Conservation (phyloP, 2,113 vertebrate species). For the Solea solea region DNA sequence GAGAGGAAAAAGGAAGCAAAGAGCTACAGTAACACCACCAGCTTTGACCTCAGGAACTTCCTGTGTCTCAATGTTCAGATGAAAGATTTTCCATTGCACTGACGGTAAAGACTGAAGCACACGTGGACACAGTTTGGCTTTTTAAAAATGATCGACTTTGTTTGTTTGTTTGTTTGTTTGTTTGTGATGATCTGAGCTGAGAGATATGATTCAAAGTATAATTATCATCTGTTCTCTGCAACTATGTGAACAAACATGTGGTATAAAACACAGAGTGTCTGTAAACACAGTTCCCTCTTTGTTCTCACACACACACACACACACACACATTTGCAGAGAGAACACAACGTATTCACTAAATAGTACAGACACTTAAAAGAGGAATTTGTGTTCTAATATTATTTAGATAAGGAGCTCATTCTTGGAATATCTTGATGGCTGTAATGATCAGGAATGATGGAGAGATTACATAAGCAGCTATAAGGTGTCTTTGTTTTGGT, state of each 20-base stretch:
- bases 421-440: neutral
- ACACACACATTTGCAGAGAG: neutral
- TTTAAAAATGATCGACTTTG: neutral
- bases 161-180: neutral
- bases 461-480: neutral
- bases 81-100: slow-evolving; percentile 53
- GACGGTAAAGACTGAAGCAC: neutral
- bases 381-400: neutral
- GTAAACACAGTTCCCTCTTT: slow-evolving; percentile 40
- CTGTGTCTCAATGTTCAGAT: slow-evolving; percentile 28
- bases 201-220: neutral
- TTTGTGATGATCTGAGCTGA: neutral
- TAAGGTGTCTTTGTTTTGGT: slow-evolving; percentile 3
- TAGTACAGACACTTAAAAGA: no score
- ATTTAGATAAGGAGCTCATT: neutral
- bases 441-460: no score
- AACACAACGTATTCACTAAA: slow-evolving; percentile 4
- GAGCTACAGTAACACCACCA: neutral
- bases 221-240: slow-evolving; percentile 3
- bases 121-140: neutral
- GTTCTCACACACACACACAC: slow-evolving; percentile 15
- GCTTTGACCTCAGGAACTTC: slow-evolving; percentile 43
- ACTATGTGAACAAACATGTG: slow-evolving; percentile 4
- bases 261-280: slow-evolving; percentile 13
- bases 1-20: slow-evolving; percentile 35